Conservation (phyloP, 2,888 invertebrate genomes). For the Macropis europaea region DNA sequence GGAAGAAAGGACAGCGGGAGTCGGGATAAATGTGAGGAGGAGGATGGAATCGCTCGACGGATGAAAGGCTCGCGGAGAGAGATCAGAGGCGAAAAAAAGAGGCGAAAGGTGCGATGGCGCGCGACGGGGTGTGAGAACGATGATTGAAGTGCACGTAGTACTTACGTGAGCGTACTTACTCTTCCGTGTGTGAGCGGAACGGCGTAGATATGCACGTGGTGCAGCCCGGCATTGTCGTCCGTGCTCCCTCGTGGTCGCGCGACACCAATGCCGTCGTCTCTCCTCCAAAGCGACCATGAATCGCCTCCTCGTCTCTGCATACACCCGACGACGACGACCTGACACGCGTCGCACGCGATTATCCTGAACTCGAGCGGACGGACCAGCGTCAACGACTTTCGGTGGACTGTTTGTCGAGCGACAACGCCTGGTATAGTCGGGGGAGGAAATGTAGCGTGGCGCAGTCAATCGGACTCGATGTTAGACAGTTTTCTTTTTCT, state of each 20-base stretch:
- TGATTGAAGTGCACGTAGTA: conserved; percentile 77
- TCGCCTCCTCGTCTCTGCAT: conserved; percentile 23
- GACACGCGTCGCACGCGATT: background rate
- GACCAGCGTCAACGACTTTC: too few species aligned
- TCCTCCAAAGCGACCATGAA: conserved; percentile 27
- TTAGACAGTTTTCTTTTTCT: too few species aligned
- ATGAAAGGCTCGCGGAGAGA: conserved; percentile 69
- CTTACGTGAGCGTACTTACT: conserved; percentile 73
- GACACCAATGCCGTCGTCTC: conserved; percentile 39
- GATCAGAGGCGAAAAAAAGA: conserved; percentile 71
- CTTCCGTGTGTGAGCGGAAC: conserved; percentile 29
- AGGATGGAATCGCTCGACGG: conserved; percentile 57
- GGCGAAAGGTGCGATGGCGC: conserved; percentile 71
- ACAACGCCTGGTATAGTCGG: too few species aligned
- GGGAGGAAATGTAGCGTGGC: too few species aligned
- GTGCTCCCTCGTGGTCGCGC: conserved; percentile 62
- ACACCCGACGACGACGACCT: conserved; percentile 1
- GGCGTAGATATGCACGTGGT: conserved; percentile 23
- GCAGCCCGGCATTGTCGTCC: conserved; percentile 53
- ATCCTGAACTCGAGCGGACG: background rate
- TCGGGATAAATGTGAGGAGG: conserved; percentile 39
- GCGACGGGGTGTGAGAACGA: conserved; percentile 72
- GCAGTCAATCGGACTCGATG: too few species aligned
- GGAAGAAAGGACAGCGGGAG: conserved; percentile 43
- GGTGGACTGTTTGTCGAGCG: too few species aligned